A percentile compares a stretch with the other conserved stretches of the same genome.
phyloP scores from a whole-genome alignment of 2,113 vertebrate genomes.

The Ochotona princeps region DNA sequence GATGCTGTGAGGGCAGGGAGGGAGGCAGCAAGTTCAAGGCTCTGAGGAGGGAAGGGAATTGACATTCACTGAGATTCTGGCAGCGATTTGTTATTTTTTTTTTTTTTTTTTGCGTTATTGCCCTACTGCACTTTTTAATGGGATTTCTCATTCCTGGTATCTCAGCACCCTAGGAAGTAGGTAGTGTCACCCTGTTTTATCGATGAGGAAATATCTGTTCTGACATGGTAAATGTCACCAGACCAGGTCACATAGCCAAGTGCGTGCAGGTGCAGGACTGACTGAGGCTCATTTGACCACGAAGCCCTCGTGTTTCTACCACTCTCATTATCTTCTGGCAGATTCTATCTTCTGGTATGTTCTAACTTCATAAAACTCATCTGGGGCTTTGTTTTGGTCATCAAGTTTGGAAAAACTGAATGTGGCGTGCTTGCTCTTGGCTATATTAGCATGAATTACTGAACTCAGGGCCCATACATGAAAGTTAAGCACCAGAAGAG shows the following conservation, averaged over 20 bases:
- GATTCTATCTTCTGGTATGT: no score
- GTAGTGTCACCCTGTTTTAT: background rate
- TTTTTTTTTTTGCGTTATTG: background rate
- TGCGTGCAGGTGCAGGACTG: background rate
- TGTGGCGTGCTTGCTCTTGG: slow-evolving; percentile 53
- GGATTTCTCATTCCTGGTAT: background rate
- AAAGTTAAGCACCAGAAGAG: slow-evolving; percentile 70
- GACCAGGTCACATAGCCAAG: background rate
- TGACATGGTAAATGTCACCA: background rate
- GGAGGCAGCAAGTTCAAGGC: background rate
- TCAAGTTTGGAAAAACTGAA: slow-evolving; percentile 52
- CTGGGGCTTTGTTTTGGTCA: slow-evolving; percentile 63
- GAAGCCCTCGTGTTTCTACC: background rate
- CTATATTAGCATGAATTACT: slow-evolving; percentile 71
- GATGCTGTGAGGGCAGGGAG: background rate
- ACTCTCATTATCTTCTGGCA: background rate
- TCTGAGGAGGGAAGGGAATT: background rate
- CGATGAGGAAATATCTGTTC: background rate
- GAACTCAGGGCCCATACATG: slow-evolving; percentile 58
- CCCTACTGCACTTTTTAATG: background rate
- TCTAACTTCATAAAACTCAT: slow-evolving; percentile 27
- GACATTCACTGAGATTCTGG: background rate
- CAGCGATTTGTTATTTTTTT: no score
- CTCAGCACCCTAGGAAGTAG: background rate
- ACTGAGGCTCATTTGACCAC: slow-evolving; percentile 1